Percentiles rank a stretch among this genome's conserved stretches.
phyloP scores from a whole-genome alignment of 2,888 invertebrate species.

The Euclidia mi region DNA sequence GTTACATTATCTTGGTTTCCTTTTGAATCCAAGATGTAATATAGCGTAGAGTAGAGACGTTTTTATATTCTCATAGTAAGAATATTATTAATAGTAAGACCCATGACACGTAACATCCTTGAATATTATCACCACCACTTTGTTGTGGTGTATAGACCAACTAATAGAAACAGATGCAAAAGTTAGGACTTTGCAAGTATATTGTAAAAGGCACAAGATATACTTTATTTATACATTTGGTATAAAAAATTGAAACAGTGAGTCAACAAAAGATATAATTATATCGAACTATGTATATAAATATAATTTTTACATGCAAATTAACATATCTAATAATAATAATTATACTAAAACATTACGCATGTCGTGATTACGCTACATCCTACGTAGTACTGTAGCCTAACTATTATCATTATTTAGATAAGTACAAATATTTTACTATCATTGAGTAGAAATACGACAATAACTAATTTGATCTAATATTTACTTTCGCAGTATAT shows the following conservation, averaged over 20 bases:
- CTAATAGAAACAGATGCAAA: too few species aligned
- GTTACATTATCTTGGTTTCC: too few species aligned
- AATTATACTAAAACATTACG: slow-evolving; percentile 34
- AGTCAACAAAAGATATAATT: slow-evolving; percentile 17
- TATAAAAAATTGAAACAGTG: slow-evolving; percentile 50
- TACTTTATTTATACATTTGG: neutral
- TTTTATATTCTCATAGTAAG: too few species aligned
- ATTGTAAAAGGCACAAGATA: too few species aligned
- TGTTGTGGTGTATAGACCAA: too few species aligned
- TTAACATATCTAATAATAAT: slow-evolving; percentile 36
- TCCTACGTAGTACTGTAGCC: slow-evolving; percentile 38
- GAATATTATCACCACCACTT: too few species aligned
- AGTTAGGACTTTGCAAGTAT: too few species aligned
- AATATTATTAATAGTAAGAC: too few species aligned
- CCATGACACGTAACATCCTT: too few species aligned
- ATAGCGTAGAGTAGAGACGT: too few species aligned
- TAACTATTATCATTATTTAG: slow-evolving; percentile 20
- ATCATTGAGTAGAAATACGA: slow-evolving; percentile 26
- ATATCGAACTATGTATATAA: slow-evolving; percentile 49
- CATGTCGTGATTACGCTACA: slow-evolving; percentile 41
- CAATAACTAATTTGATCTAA: slow-evolving; percentile 19
- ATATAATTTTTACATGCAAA: slow-evolving; percentile 27
- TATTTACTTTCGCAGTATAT: slow-evolving; percentile 28
- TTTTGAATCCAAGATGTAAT: too few species aligned
- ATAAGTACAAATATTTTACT: slow-evolving; percentile 14